Evolutionary conservation across 2,113 vertebrate genomes (phyloP).

Genomic region (Aegotheles bennettii): DNA sequence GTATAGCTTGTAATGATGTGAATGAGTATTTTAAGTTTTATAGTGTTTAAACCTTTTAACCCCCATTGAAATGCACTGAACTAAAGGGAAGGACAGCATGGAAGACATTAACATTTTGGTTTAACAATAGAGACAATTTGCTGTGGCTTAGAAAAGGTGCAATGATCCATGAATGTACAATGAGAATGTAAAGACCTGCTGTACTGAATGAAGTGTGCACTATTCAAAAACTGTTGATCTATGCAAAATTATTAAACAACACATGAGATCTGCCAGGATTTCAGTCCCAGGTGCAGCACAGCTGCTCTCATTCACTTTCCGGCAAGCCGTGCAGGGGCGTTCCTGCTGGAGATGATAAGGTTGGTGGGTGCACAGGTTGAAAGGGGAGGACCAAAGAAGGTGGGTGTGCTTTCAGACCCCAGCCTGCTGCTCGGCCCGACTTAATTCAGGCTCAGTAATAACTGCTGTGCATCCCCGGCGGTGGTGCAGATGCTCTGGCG

Average conservation of each 20-base stretch:
- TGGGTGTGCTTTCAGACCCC: not conserved
- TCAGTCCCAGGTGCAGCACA: slow-evolving; percentile 39
- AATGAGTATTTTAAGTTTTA: not conserved
- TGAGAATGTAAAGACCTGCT: slow-evolving; percentile 41
- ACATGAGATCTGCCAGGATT: slow-evolving; percentile 2
- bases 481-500: not conserved
- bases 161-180: slow-evolving; percentile 44
- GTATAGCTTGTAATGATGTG: not conserved
- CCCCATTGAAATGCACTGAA: slow-evolving; percentile 34
- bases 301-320: slow-evolving; percentile 11
- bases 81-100: slow-evolving; percentile 35
- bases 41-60: slow-evolving; percentile 42
- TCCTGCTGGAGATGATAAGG: not conserved
- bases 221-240: slow-evolving; percentile 46
- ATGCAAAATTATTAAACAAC: slow-evolving; percentile 33
- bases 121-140: slow-evolving; percentile 37
- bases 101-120: slow-evolving; percentile 54
- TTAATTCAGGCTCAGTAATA: not conserved
- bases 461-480: not conserved
- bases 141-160: slow-evolving; percentile 22
- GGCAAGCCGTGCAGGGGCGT: not conserved
- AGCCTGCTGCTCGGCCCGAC: not conserved
- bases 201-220: slow-evolving; percentile 16
- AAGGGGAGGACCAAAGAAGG: not conserved
- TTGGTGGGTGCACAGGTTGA: not conserved